Conservation (phyloP, 2,113 vertebrate species). For the Spilogale gracilis region DNA sequence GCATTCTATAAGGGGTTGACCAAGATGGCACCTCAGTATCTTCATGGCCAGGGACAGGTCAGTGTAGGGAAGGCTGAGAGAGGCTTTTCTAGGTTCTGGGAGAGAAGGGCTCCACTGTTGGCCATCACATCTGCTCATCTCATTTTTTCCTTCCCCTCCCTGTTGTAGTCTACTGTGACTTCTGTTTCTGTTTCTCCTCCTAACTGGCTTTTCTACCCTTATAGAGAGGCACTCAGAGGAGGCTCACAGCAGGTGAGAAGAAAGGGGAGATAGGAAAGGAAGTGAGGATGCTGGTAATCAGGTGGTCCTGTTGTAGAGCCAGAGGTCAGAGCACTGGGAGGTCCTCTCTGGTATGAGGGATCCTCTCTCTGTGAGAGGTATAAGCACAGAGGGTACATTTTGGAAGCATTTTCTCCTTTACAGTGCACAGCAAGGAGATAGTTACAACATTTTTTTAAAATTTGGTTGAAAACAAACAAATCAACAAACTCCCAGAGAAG, state of each 20-base stretch:
- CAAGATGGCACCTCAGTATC: accelerated
- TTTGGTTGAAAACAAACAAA: slow-evolving; percentile 48
- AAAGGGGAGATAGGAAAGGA: background rate
- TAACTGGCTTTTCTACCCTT: background rate
- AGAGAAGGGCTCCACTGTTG: no score
- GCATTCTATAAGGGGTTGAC: background rate
- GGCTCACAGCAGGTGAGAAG: background rate
- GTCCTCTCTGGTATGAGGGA: background rate
- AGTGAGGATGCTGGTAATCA: background rate
- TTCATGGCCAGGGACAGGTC: background rate
- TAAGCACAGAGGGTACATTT: background rate
- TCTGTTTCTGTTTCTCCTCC: background rate
- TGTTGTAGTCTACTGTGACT: background rate
- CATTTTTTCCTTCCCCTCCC: background rate
- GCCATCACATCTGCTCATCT: background rate
- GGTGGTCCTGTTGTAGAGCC: background rate
- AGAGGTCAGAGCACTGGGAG: background rate
- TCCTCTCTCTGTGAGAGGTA: background rate
- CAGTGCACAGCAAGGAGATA: background rate
- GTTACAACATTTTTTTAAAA: background rate
- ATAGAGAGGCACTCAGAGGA: background rate
- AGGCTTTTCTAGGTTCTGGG: background rate
- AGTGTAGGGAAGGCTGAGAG: background rate
- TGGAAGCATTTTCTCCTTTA: background rate
- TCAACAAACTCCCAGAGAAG: background rate